Evolutionary conservation across 2,888 invertebrate species (phyloP).

Genomic region (Itoplectis maculator): DNA sequence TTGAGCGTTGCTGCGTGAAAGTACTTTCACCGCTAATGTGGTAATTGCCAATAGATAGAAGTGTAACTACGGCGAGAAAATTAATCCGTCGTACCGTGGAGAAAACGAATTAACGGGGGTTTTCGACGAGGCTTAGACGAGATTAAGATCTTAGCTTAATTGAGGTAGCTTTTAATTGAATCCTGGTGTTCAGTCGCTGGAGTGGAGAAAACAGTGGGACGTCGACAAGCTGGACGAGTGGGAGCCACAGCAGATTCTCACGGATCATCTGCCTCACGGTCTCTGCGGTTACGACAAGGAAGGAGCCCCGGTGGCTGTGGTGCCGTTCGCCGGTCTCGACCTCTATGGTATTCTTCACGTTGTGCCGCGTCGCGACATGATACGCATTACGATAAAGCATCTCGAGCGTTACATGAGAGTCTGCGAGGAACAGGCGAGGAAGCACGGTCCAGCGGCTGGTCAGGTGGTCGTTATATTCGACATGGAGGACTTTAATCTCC

Average conservation of each 20-base stretch:
- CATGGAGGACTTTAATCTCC: conserved; percentile 91
- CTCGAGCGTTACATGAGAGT: conserved; percentile 89
- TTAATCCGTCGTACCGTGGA: neutral
- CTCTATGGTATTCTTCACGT: conserved; percentile 92
- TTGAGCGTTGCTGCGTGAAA: conserved; percentile 57
- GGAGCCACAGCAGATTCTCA: conserved; percentile 90
- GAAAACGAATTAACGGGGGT: neutral
- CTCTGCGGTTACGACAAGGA: conserved; percentile 93
- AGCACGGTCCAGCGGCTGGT: conserved; percentile 88
- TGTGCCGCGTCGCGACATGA: conserved; percentile 89
- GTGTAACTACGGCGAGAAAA: neutral
- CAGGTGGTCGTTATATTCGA: conserved; percentile 91
- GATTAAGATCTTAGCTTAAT: neutral
- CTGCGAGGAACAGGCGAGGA: conserved; percentile 87
- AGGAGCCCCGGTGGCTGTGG: conserved; percentile 93
- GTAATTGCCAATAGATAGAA: conserved; percentile 3
- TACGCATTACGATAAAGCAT: conserved; percentile 88
- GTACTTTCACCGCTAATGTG: conserved; percentile 43
- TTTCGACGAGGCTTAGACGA: neutral
- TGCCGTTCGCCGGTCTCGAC: conserved; percentile 93
- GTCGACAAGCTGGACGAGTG: conserved; percentile 89
- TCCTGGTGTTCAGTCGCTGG: conserved; percentile 86
- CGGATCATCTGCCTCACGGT: conserved; percentile 92
- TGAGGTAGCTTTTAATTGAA: neutral
- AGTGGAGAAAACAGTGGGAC: conserved; percentile 91